Base-by-base conservation (phyloP, 2,797 vertebrate genomes). In the Schizopygopsis malacanthus region DNA sequence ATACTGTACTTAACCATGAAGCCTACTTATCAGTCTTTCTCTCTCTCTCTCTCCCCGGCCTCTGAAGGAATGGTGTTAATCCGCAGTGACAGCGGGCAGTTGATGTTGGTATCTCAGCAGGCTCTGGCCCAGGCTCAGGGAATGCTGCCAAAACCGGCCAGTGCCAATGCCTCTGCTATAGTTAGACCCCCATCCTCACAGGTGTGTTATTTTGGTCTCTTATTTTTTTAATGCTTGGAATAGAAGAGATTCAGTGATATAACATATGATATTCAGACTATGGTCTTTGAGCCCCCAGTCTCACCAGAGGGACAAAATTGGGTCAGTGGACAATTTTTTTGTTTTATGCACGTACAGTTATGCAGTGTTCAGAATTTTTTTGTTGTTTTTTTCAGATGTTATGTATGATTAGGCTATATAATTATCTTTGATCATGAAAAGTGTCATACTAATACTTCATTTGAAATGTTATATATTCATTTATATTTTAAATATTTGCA, bases 61-160 rank as follows among this genome's bases (percentile, higher is more conserved):
- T 76, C 86, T 92, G 81, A 90, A 99, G 98, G 98, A 90, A 96
- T 97, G 93, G 96, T 99, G 94, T 94, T 99, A 90, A 96, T 98
- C 90, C 96, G 96, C 92, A 99, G 97, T 91, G 96, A 96, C 85
- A 96, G 91, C 89, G 98, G 98, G 73, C 98, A 98, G 84, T 95
- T 99, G 88, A 98, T 99, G 96, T 93, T 99, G 87, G 95, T 99
- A 2, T 97, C 97, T 86, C 98, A 98, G 90, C 97, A 98, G 94
- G 95, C 96, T 87, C 90, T 98, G 92, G 93, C 95, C 52, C 93
- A 93, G 92, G 95, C 93, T 54, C 94, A 93, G 82, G 93, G 86
- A 50, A 85, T 91, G 39, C 70, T 91, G 59, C 86, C 86, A 59
- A 93, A 92, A 86, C 63, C 86, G 65, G 43, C 87, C 80, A 82